These are phyloP conservation scores for Periophthalmus modestus DNA, from an alignment of 2,113 vertebrate genomes.

Conservation along the genomic window DNA sequence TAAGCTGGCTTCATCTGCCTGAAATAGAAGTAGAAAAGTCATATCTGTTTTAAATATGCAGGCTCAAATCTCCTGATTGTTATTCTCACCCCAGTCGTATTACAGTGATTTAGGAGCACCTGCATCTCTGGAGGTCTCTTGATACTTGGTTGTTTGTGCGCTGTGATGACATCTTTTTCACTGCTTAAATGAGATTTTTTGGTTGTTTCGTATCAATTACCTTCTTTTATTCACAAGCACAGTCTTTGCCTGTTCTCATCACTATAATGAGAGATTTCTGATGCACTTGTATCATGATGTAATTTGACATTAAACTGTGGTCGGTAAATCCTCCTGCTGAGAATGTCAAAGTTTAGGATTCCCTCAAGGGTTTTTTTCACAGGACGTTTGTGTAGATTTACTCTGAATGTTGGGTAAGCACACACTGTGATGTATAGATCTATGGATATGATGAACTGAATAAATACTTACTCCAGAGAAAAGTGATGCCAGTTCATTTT, in stretches of 20 bases:
- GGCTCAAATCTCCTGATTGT: background rate
- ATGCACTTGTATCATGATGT: background rate
- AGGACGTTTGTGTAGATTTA: background rate
- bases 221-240: slow-evolving; percentile 34
- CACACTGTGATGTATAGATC: background rate
- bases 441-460: background rate
- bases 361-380: background rate
- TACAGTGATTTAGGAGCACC: slow-evolving; percentile 43
- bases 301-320: background rate
- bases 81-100: slow-evolving; percentile 4
- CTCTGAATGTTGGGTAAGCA: background rate
- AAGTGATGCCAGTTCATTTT: background rate
- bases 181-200: slow-evolving; percentile 49
- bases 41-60: background rate
- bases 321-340: background rate
- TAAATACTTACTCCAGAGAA: too few species aligned
- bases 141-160: slow-evolving; percentile 31
- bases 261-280: slow-evolving; percentile 4
- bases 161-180: background rate
- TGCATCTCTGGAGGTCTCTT: slow-evolving; percentile 34
- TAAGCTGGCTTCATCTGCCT: background rate
- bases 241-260: slow-evolving; percentile 40
- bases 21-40: background rate
- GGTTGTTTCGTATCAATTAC: slow-evolving; percentile 62
- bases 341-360: background rate